Conservation (phyloP, 2,888 invertebrate genomes). For the Agriopis marginaria region DNA sequence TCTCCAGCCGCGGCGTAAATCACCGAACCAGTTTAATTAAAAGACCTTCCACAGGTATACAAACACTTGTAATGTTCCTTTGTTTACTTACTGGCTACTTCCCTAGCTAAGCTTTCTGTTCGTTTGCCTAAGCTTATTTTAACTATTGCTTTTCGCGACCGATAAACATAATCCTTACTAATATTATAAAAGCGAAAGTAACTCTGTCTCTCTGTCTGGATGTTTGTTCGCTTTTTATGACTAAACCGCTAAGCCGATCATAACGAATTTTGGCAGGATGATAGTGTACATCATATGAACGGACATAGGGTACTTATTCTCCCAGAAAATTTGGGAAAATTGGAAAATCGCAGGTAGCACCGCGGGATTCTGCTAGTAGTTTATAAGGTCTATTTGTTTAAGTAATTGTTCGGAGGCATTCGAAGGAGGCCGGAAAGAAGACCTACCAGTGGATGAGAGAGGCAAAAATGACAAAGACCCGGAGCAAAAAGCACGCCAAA, state of each 20-base stretch:
- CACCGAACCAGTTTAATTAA: constrained; percentile 46
- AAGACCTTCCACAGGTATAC: constrained; percentile 44
- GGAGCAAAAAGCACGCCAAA: not conserved
- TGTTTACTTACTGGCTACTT: constrained; percentile 30
- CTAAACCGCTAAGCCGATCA: no score
- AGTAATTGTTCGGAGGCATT: not conserved
- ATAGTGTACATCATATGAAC: no score
- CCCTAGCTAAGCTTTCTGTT: not conserved
- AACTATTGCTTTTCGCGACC: not conserved
- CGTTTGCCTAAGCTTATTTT: not conserved
- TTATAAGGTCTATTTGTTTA: not conserved
- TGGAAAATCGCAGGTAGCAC: no score
- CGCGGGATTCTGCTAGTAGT: no score
- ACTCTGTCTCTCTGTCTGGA: no score
- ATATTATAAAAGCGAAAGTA: no score
- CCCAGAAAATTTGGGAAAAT: no score
- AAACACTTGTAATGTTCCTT: constrained; percentile 39
- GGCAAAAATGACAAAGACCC: not conserved
- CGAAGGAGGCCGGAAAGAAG: not conserved
- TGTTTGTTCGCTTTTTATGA: no score
- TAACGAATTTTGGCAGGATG: no score
- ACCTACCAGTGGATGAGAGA: not conserved
- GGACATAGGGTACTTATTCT: no score
- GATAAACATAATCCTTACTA: no score
- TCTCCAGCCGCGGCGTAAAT: constrained; percentile 45